Conservation (phyloP, 2,888 invertebrate genomes). For the Epistrophe eligans region DNA sequence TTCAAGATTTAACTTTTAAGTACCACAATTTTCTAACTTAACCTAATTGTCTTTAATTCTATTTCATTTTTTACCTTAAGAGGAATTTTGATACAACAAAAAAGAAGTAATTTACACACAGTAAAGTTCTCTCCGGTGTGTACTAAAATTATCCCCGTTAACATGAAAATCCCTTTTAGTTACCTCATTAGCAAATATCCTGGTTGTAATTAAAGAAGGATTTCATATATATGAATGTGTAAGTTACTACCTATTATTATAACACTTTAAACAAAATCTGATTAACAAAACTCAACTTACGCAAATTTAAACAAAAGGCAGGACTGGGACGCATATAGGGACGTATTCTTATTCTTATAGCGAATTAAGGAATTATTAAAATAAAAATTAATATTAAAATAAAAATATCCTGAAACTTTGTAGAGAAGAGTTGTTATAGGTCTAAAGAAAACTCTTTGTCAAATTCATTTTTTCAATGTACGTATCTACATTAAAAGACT, state of each 20-base stretch:
- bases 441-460: too few relatives aligned
- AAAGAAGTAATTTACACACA: not conserved
- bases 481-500: too few relatives aligned
- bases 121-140: slow-evolving; percentile 43
- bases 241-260: not conserved
- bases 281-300: not conserved
- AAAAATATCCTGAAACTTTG: too few relatives aligned
- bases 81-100: not conserved
- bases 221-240: slow-evolving; percentile 2
- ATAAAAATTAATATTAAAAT: too few relatives aligned
- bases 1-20: not conserved
- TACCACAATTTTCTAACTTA: not conserved
- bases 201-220: slow-evolving; percentile 48
- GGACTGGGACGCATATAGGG: not conserved
- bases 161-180: slow-evolving; percentile 62
- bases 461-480: too few relatives aligned
- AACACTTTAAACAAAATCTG: not conserved
- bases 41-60: not conserved
- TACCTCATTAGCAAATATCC: slow-evolving; percentile 61
- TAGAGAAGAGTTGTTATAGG: too few relatives aligned
- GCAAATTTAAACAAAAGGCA: not conserved
- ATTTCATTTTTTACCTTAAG: not conserved
- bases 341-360: too few relatives aligned
- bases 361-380: too few relatives aligned
- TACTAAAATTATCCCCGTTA: slow-evolving; percentile 38